A percentile compares a stretch with the other conserved stretches of the same genome.
Conservation (phyloP, 2,113 vertebrate species). For the Arvicanthis niloticus region DNA sequence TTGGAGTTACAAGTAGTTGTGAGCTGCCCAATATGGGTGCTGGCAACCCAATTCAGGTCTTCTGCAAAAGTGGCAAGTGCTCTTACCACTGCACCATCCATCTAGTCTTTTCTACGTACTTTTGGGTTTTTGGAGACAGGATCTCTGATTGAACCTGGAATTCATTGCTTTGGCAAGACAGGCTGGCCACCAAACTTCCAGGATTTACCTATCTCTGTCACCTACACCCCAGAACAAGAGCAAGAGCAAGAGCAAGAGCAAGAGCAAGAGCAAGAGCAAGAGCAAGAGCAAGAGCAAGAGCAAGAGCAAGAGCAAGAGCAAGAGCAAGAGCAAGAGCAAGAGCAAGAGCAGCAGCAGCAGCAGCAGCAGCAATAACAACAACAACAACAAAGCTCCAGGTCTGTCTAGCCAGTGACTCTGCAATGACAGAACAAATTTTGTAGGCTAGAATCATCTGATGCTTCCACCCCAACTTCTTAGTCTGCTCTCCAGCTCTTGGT, state of each 20-base stretch:
- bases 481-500: constrained; percentile 86
- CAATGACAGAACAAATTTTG: constrained; percentile 21
- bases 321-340: no score
- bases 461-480: constrained; percentile 84
- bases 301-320: not conserved
- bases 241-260: not conserved
- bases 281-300: no score
- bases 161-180: not conserved
- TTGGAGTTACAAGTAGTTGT: not conserved
- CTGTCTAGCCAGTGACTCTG: constrained; percentile 16
- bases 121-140: not conserved
- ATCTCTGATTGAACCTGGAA: not conserved
- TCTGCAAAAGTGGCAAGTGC: not conserved
- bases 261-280: no score
- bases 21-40: not conserved
- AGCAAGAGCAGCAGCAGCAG: not conserved
- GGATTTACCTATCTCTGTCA: not conserved
- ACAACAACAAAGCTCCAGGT: not conserved
- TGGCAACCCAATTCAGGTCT: not conserved
- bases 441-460: constrained; percentile 77
- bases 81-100: not conserved
- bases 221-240: not conserved
- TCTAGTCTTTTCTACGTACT: not conserved
- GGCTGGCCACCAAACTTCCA: not conserved
- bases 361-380: not conserved